Conservation (phyloP, 2,113 vertebrate species). For the zebrafish (Danio rerio) region GRCz12tu NC_133193.1:44082501-44083000, state of each 20-base stretch:
- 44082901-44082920: slow-evolving; percentile 58
- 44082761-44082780: slow-evolving; percentile 49
- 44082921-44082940: slow-evolving; percentile 56
- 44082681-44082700: background rate
- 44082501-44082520: slow-evolving; percentile 59
- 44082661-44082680: background rate
- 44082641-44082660: background rate
- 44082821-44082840: slow-evolving; percentile 59
- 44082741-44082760: slow-evolving; percentile 27
- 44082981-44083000: slow-evolving; percentile 32
- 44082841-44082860: slow-evolving; percentile 71
- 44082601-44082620: slow-evolving; percentile 39
- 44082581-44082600: slow-evolving; percentile 54
- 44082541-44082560: slow-evolving; percentile 56
- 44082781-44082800: slow-evolving; percentile 55
- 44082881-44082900: slow-evolving; percentile 69
- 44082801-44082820: slow-evolving; percentile 44
- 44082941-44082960: slow-evolving; percentile 52
- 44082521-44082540: slow-evolving; percentile 54
- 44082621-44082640: slow-evolving; percentile 4
- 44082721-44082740: slow-evolving; percentile 41
- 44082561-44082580: slow-evolving; percentile 53
- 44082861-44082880: slow-evolving; percentile 75
- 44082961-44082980: slow-evolving; percentile 38
- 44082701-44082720: background rate